Evolutionary conservation across 1,140 invertebrate genomes (phyloP).

Genomic region (Drosophila yakuba): DNA sequence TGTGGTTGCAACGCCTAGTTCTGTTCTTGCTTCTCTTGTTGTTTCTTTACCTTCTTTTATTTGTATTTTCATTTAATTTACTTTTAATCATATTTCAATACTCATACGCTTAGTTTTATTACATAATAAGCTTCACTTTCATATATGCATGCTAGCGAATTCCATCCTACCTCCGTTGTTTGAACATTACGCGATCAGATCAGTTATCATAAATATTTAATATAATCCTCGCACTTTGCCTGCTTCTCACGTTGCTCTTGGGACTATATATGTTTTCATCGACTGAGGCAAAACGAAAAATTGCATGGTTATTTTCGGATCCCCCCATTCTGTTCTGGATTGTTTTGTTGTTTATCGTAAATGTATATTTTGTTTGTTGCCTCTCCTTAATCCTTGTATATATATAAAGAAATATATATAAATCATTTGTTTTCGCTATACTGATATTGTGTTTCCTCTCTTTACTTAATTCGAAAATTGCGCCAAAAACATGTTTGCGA

Average conservation of each 20-base stretch:
- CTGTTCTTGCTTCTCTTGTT: constrained; percentile 15
- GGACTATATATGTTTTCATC: constrained; percentile 12
- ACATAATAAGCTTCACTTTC: constrained; percentile 67
- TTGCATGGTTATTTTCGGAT: constrained; percentile 29
- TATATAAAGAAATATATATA: constrained; percentile 49
- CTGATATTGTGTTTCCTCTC: constrained; percentile 51
- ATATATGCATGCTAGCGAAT: neutral
- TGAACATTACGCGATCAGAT: constrained; percentile 11
- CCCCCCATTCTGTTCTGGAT: constrained; percentile 13
- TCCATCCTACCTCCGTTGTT: constrained; percentile 11
- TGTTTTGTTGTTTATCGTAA: constrained; percentile 28
- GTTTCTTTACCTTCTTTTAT: neutral
- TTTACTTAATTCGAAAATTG: constrained; percentile 66
- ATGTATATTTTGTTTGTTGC: constrained; percentile 29
- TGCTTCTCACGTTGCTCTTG: constrained; percentile 13
- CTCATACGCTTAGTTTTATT: constrained; percentile 74
- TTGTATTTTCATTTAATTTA: constrained; percentile 33
- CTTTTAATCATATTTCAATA: constrained; percentile 68
- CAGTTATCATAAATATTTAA: constrained; percentile 32
- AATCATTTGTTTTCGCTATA: constrained; percentile 51
- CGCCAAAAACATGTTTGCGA: constrained; percentile 50
- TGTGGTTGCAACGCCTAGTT: constrained; percentile 22
- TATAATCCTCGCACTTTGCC: constrained; percentile 5
- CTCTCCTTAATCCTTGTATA: constrained; percentile 48
- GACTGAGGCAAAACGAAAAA: constrained; percentile 38